phyloP scores from a whole-genome alignment of 1,140 invertebrate species.

The Heliconius himera region DNA sequence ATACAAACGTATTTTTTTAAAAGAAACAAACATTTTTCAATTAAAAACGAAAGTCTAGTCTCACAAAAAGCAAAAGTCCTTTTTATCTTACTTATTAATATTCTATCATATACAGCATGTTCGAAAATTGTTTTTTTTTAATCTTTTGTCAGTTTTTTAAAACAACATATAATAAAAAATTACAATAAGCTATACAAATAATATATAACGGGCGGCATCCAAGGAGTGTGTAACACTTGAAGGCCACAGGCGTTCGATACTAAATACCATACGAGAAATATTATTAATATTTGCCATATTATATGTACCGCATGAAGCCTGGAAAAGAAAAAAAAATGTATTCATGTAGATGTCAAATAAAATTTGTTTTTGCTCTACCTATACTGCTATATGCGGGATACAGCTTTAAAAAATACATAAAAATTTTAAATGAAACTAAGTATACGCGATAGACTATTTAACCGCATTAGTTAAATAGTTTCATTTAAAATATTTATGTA shows the following conservation, averaged over 20 bases:
- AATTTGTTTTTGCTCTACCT: no score
- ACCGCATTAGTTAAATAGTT: no score
- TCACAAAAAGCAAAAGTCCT: neutral
- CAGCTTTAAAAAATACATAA: no score
- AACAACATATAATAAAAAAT: neutral
- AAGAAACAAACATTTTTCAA: no score
- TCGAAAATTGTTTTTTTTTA: no score
- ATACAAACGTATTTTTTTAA: no score
- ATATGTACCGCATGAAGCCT: constrained; percentile 17
- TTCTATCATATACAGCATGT: neutral
- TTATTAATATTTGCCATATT: constrained; percentile 18
- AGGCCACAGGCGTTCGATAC: neutral
- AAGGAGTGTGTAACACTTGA: constrained; percentile 9
- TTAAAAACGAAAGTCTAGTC: no score
- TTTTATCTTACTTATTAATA: neutral
- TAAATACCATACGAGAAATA: constrained; percentile 10
- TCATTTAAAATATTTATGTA: neutral
- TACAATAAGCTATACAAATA: constrained; percentile 19
- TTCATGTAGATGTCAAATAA: neutral
- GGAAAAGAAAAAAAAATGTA: neutral
- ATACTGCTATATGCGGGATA: no score
- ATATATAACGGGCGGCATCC: constrained; percentile 22
- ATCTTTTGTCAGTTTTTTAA: no score
- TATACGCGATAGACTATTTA: no score
- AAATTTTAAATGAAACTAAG: no score